These are phyloP conservation scores for Drosophila ercepeae DNA, from an alignment of 1,140 invertebrate genomes.

Conservation along the genomic window DNA sequence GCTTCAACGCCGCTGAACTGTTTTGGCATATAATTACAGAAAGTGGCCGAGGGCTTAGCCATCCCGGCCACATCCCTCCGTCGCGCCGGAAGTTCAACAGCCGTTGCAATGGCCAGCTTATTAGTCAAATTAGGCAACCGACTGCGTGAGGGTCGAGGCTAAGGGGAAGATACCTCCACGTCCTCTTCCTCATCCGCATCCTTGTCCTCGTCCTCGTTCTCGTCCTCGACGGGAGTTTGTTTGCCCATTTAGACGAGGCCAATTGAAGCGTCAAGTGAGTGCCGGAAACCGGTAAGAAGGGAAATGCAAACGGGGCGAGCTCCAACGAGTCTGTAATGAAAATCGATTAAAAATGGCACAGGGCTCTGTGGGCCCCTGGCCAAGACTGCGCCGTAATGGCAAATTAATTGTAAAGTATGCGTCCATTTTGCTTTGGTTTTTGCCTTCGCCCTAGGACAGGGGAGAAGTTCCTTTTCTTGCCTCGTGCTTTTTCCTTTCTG, in stretches of 20 bases:
- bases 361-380: conserved; percentile 8
- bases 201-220: no score
- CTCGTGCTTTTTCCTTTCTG: conserved; percentile 36
- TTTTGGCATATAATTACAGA: conserved; percentile 77
- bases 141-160: conserved; percentile 2
- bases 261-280: conserved; percentile 79
- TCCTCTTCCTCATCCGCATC: not conserved
- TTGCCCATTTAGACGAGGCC: conserved; percentile 69
- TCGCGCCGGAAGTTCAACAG: conserved; percentile 72
- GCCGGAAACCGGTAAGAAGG: conserved; percentile 37
- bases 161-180: not conserved
- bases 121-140: conserved; percentile 76
- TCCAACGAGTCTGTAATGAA: conserved; percentile 68
- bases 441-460: conserved; percentile 57
- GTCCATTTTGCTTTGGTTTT: conserved; percentile 74
- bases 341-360: conserved; percentile 74
- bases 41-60: conserved; percentile 62
- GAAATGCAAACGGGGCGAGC: conserved; percentile 6
- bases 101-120: conserved; percentile 79
- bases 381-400: conserved; percentile 54
- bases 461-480: conserved; percentile 40
- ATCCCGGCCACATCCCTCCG: conserved; percentile 26
- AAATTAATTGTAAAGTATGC: conserved; percentile 81
- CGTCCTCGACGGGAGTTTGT: conserved; percentile 50
- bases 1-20: conserved; percentile 59